phyloP scores from a whole-genome alignment of 35 echinoderm and acorn worm species.

The Holothuria glaberrima region DNA sequence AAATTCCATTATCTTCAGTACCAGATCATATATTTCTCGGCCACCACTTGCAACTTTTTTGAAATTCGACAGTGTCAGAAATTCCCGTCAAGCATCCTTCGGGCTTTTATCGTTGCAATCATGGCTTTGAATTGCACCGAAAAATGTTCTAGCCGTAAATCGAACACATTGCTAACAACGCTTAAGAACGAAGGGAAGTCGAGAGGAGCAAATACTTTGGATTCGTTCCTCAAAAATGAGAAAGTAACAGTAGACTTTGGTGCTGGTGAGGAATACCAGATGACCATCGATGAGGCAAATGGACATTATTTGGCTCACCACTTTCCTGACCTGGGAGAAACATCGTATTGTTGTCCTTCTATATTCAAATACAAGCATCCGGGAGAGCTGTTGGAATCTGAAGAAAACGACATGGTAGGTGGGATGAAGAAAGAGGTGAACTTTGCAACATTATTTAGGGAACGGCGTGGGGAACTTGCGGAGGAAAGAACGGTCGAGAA shows the following conservation, averaged over 20 bases:
- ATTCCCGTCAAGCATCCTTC: too few relatives aligned
- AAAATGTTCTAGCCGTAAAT: too few relatives aligned
- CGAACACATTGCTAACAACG: too few relatives aligned
- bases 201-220: too few relatives aligned
- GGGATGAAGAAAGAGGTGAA: not conserved
- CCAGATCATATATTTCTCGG: too few relatives aligned
- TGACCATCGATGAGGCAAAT: conserved; percentile 1
- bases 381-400: not conserved
- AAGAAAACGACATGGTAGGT: too few relatives aligned
- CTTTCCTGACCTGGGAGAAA: conserved; percentile 17
- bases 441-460: not conserved
- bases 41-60: too few relatives aligned
- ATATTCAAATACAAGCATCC: conserved; percentile 7
- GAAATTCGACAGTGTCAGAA: too few relatives aligned
- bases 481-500: not conserved
- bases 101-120: too few relatives aligned
- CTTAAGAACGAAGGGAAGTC: too few relatives aligned
- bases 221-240: not conserved
- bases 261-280: not conserved
- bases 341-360: not conserved
- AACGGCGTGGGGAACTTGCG: not conserved
- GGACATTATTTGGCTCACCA: not conserved
- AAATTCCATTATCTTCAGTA: too few relatives aligned
- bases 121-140: too few relatives aligned
- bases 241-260: not conserved